A percentile compares a stretch with the other conserved stretches of the same genome.
Evolutionary conservation across 2,888 invertebrate species (phyloP).

Genomic region (Notocelia uddmanniana): DNA sequence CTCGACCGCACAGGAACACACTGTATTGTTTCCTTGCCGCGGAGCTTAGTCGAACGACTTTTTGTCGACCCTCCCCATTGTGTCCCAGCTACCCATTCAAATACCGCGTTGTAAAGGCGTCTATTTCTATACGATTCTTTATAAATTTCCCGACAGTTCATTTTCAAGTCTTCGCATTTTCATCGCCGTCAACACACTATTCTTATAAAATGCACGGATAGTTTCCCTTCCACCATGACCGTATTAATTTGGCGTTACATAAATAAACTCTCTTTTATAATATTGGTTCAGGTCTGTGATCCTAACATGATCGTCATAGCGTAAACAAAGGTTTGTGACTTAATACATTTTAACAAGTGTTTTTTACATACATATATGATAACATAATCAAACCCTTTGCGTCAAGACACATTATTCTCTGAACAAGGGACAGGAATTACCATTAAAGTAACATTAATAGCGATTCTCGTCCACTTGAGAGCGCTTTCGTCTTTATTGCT

Average conservation of each 20-base stretch:
- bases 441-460: conserved; percentile 73
- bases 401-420: conserved; percentile 10
- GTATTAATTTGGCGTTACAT: background rate
- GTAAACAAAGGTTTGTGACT: background rate
- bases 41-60: conserved; percentile 70
- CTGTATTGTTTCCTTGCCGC: conserved; percentile 71
- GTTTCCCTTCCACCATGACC: background rate
- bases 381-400: background rate
- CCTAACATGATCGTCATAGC: background rate
- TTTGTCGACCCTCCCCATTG: conserved; percentile 76
- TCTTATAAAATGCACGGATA: conserved; percentile 4
- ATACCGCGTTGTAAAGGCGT: conserved; percentile 67
- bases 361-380: background rate
- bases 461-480: conserved; percentile 71
- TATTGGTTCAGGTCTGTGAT: too few species aligned
- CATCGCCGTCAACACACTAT: conserved; percentile 31
- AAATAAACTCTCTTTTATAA: too few species aligned
- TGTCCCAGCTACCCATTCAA: conserved; percentile 68
- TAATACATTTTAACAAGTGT: background rate
- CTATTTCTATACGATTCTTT: conserved; percentile 59
- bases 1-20: conserved; percentile 76
- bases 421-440: conserved; percentile 47
- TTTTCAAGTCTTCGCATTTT: conserved; percentile 43
- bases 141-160: conserved; percentile 61
- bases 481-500: conserved; percentile 77